Percentiles rank a stretch among this genome's conserved stretches.
Evolutionary conservation across 2,888 invertebrate species (phyloP).

Genomic region (Lithosia quadra): DNA sequence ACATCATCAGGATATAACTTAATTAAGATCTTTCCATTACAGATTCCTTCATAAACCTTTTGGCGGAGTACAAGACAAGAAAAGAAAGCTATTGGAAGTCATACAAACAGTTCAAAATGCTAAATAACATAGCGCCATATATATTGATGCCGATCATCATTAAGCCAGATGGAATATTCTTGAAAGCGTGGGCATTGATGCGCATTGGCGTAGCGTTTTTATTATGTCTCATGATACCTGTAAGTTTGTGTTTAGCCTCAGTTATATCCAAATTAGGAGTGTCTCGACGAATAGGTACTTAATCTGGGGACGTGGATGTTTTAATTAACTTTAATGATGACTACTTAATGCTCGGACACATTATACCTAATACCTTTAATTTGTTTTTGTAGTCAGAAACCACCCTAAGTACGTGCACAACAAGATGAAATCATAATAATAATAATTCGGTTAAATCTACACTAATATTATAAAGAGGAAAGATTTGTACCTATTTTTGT

Average conservation of each 20-base stretch:
- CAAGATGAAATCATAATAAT: background rate
- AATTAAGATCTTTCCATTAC: conserved; percentile 37
- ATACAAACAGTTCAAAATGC: conserved; percentile 66
- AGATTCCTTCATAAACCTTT: conserved; percentile 80
- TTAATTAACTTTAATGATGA: background rate
- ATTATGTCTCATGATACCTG: conserved; percentile 75
- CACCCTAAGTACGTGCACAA: no score
- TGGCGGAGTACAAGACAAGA: conserved; percentile 62
- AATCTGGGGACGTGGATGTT: background rate
- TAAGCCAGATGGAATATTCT: conserved; percentile 76
- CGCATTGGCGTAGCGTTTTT: conserved; percentile 69
- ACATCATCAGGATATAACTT: no score
- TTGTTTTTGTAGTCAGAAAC: background rate
- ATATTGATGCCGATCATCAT: conserved; percentile 74
- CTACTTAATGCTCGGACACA: background rate
- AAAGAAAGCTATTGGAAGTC: conserved; percentile 73
- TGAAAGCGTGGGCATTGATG: conserved; percentile 73
- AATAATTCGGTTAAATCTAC: no score
- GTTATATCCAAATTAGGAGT: conserved; percentile 16
- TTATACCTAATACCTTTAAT: background rate
- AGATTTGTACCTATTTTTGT: no score
- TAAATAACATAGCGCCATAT: conserved; percentile 72
- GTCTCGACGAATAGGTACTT: conserved; percentile 18
- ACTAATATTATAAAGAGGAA: no score
- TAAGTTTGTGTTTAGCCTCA: conserved; percentile 53